These are phyloP conservation scores for Epinotia brunnichana DNA, from an alignment of 2,888 invertebrate species.

Conservation along the genomic window DNA sequence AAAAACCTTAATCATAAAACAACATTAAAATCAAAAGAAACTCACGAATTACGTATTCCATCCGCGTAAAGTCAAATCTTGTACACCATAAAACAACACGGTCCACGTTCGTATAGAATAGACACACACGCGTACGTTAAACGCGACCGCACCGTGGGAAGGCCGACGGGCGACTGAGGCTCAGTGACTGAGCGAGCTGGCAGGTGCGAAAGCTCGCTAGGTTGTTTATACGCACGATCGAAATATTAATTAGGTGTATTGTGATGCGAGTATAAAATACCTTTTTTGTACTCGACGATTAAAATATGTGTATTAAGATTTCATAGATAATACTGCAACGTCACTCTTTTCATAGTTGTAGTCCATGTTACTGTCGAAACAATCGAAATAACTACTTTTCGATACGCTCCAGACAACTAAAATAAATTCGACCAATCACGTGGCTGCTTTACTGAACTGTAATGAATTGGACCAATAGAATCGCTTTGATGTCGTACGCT, in stretches of 20 bases:
- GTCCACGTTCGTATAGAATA: constrained; percentile 17
- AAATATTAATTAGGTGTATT: constrained; percentile 10
- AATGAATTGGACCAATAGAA: no score
- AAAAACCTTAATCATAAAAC: constrained; percentile 46
- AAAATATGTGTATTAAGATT: no score
- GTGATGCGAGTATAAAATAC: constrained; percentile 20
- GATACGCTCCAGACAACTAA: no score
- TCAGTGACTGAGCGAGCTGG: constrained; percentile 41
- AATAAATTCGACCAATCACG: no score
- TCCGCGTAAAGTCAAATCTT: constrained; percentile 53
- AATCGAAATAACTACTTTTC: no score
- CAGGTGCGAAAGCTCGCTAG: constrained; percentile 54
- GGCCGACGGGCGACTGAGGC: constrained; percentile 66
- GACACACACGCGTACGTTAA: constrained; percentile 20
- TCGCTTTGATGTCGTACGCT: no score
- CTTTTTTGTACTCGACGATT: no score
- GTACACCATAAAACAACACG: constrained; percentile 53
- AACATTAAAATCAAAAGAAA: constrained; percentile 61
- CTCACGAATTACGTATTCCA: constrained; percentile 70
- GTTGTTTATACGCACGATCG: constrained; percentile 28
- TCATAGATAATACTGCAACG: no score
- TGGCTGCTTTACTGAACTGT: no score
- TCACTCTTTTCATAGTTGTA: no score
- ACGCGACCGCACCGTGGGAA: constrained; percentile 60
- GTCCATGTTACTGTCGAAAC: no score